A percentile compares a stretch with the other conserved stretches of the same genome.
phyloP scores from a whole-genome alignment of 2,113 vertebrate species.

The Misgurnus anguillicaudatus region DNA sequence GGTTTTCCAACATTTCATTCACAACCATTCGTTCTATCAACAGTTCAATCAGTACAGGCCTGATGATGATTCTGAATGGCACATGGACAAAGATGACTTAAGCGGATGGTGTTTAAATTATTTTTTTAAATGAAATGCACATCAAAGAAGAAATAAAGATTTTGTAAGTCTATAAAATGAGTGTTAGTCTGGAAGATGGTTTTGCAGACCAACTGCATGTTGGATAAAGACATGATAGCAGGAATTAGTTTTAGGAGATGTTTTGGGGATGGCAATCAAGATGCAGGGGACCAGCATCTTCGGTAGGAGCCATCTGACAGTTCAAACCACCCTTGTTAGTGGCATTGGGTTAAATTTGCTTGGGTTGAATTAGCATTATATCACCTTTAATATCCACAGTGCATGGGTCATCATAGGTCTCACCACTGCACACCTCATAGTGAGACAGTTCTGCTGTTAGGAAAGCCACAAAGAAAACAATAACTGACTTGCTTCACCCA shows the following conservation, averaged over 20 bases:
- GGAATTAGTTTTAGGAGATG: conserved; percentile 58
- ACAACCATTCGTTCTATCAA: conserved; percentile 20
- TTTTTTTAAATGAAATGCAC: conserved; percentile 57
- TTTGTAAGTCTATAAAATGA: conserved; percentile 61
- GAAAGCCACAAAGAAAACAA: conserved; percentile 81
- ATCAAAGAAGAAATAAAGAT: conserved; percentile 69
- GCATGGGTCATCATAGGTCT: conserved; percentile 75
- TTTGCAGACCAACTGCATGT: conserved; percentile 61
- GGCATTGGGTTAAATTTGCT: conserved; percentile 73
- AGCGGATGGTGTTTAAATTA: conserved; percentile 63
- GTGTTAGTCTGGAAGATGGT: conserved; percentile 68
- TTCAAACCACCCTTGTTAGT: conserved; percentile 73
- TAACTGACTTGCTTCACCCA: conserved; percentile 63
- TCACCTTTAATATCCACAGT: conserved; percentile 79
- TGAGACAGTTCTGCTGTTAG: conserved; percentile 79
- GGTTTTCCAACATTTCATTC: conserved; percentile 21
- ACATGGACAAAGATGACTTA: conserved; percentile 61
- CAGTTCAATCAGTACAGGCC: conserved; percentile 7
- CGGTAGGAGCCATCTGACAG: conserved; percentile 57
- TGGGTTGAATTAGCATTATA: conserved; percentile 72
- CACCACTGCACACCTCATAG: conserved; percentile 72
- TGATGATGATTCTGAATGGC: conserved; percentile 33
- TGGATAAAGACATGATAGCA: conserved; percentile 65
- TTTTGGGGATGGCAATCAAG: conserved; percentile 59
- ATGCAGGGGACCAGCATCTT: conserved; percentile 57